Percentiles rank a stretch among this genome's conserved stretches.
Conservation (phyloP, 2,797 vertebrate species). For the Halcyon badia region DNA sequence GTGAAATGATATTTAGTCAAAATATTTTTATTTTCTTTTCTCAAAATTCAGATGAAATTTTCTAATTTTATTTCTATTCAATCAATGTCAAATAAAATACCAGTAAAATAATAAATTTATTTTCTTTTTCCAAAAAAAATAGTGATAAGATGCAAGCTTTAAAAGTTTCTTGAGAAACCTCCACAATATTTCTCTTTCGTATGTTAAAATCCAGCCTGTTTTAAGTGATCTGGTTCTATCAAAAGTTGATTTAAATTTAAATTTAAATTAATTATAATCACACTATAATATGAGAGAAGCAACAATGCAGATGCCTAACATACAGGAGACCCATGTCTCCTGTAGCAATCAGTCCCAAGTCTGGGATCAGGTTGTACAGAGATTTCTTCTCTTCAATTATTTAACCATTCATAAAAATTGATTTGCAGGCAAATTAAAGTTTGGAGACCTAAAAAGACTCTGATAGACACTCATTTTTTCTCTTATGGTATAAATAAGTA, state of each 20-base stretch:
- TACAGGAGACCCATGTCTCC: background rate
- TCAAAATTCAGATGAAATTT: background rate
- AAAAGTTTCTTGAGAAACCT: background rate
- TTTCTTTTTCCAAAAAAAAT: background rate
- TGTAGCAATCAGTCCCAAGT: background rate
- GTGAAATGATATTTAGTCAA: background rate
- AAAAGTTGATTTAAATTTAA: background rate
- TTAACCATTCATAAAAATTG: background rate
- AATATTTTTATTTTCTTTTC: background rate
- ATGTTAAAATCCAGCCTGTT: background rate
- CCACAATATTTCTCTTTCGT: background rate
- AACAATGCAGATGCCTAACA: background rate
- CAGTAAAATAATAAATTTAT: background rate
- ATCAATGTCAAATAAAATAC: background rate
- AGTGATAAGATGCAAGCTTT: background rate
- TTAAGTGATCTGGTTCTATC: background rate
- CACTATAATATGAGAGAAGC: background rate
- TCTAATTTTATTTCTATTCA: background rate
- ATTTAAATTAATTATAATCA: background rate
- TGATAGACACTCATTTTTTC: background rate
- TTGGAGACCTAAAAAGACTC: background rate
- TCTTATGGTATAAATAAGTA: background rate
- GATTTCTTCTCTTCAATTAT: background rate
- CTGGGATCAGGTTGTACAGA: background rate
- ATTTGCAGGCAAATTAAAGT: background rate